Base-by-base conservation (phyloP, 2,113 vertebrate species). In the Polypterus senegalus region DNA sequence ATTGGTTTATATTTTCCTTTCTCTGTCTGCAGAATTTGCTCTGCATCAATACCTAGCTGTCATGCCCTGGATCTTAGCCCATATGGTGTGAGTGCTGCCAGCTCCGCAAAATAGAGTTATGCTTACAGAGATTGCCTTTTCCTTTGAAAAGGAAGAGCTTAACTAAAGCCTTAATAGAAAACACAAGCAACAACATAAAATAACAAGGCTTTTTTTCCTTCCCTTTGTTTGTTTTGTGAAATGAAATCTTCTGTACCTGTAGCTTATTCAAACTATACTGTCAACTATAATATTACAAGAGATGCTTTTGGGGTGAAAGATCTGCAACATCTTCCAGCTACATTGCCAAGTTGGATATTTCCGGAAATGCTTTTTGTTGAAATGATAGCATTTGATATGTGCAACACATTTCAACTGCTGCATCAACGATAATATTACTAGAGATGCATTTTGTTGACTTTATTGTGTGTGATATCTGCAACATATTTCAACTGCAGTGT, bases 41-140 rank as follows among this genome's bases (percentile, higher is more conserved):
- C 27, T 61, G 54, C 57, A 61, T 53, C 51, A 47, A 9, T 61
- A 54, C 63, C 60, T 67, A 60, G 57, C 51, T 54, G 47, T 67
- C 55, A 64, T 55, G 47, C 5, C 8, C 59, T 48, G 52, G 52
- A 47, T 46, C 43, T 47, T 55, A 53, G 63, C 60, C 61, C 44
- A 27, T 45, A 46, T 43, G 9, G 63, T 57, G 58, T 45, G 7
- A 27, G 57, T 47, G 46, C 11, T 47, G 46, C 11, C 57, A 49
- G 51, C 61, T 10, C 48, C 7, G 3, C 54, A 51, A 59, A 44
- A 11, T 27, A 69, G 7, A n/a, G 8, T 9, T 43, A 9, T 2
- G 54, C 4, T 27, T 10, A 10, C 54, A 55, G 54, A 55, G 54
- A 5, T 11, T 8, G 54, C 6, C 54, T 55, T 55, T 5, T 27